phyloP scores from a whole-genome alignment of 2,113 vertebrate species.

The Oryzias javanicus region DNA sequence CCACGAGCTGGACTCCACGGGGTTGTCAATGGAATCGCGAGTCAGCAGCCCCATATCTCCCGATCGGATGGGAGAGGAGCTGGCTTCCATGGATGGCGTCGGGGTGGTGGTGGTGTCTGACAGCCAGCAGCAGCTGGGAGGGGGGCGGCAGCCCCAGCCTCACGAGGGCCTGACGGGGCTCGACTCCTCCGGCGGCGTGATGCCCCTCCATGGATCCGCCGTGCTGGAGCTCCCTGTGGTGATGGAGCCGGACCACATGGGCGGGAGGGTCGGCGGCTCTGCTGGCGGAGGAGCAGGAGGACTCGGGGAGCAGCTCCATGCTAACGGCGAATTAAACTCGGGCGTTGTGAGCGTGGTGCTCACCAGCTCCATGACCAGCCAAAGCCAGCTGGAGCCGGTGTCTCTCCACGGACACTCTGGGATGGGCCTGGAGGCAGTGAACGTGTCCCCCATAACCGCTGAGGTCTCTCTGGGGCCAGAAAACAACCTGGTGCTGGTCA shows the following conservation, averaged over 20 bases:
- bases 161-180: conserved; percentile 83
- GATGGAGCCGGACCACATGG: conserved; percentile 90
- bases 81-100: conserved; percentile 86
- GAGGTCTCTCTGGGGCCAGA: conserved; percentile 92
- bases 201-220: conserved; percentile 83
- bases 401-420: conserved; percentile 89
- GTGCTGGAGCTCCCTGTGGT: conserved; percentile 93
- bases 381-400: conserved; percentile 82
- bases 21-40: conserved; percentile 89
- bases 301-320: conserved; percentile 87
- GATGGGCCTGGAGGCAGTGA: conserved; percentile 90
- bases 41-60: conserved; percentile 94
- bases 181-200: conserved; percentile 84
- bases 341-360: conserved; percentile 93
- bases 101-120: conserved; percentile 81
- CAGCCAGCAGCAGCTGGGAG: conserved; percentile 80
- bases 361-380: conserved; percentile 85
- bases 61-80: conserved; percentile 88
- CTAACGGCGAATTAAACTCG: conserved; percentile 84
- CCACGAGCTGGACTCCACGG: conserved; percentile 86
- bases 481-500: conserved; percentile 91
- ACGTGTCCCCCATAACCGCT: conserved; percentile 89
- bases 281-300: conserved; percentile 80
- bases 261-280: conserved; percentile 76
- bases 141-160: conserved; percentile 75